phyloP scores from a whole-genome alignment of 1,140 invertebrate genomes.

The Penaeus japonicus region DNA sequence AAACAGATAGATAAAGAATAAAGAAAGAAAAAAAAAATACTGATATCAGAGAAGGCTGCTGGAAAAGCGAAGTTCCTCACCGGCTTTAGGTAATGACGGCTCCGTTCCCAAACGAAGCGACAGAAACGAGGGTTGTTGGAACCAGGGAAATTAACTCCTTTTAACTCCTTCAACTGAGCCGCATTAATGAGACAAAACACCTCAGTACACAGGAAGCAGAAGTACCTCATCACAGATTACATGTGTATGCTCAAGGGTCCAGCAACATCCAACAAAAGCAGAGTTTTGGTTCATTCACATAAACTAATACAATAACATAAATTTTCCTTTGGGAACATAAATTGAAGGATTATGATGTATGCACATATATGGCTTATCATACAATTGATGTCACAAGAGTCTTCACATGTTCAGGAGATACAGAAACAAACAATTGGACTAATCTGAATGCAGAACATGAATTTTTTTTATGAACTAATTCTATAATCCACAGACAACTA shows the following conservation, averaged over 20 bases:
- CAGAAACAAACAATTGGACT: too few species aligned
- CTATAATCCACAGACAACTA: too few species aligned
- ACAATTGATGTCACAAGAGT: too few species aligned
- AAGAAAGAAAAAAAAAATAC: neutral
- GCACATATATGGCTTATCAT: too few species aligned
- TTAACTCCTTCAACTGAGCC: conserved; percentile 76
- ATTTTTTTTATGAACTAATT: too few species aligned
- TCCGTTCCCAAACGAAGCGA: conserved; percentile 91
- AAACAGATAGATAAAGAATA: neutral
- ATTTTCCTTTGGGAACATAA: too few species aligned
- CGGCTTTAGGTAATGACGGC: conserved; percentile 91
- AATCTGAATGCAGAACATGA: too few species aligned
- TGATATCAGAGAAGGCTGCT: neutral
- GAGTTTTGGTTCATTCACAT: conserved; percentile 3
- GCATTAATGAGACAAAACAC: conserved; percentile 61
- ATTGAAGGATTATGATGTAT: too few species aligned
- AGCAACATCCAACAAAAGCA: neutral
- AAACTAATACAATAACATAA: neutral
- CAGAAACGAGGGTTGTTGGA: conserved; percentile 93
- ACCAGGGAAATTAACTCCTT: conserved; percentile 92
- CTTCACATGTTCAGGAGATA: too few species aligned
- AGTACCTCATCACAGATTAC: neutral
- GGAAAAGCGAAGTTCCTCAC: conserved; percentile 73
- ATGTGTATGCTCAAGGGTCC: neutral
- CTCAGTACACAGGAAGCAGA: conserved; percentile 34